phyloP scores from a whole-genome alignment of 2,113 vertebrate genomes.

The Catharus minimus region DNA sequence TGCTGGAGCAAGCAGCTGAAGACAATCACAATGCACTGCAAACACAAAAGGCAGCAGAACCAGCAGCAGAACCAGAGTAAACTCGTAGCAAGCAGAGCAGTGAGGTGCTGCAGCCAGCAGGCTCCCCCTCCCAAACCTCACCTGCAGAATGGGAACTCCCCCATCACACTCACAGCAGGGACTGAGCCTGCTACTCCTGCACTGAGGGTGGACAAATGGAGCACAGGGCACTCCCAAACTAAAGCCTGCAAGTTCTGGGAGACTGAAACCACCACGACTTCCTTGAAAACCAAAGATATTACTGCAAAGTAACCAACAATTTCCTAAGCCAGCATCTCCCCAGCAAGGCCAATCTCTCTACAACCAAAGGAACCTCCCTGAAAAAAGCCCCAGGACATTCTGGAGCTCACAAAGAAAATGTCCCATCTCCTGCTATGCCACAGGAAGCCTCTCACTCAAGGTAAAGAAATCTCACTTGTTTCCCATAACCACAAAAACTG shows the following conservation, averaged over 20 bases:
- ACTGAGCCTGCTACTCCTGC: background rate
- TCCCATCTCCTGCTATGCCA: background rate
- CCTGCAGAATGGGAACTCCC: rapidly evolving
- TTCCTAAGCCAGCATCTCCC: background rate
- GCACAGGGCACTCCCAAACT: background rate
- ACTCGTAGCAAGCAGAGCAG: background rate
- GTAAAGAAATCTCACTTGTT: background rate
- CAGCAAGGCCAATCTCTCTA: background rate
- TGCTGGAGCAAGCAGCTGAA: background rate
- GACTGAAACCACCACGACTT: background rate
- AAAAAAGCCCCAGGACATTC: background rate
- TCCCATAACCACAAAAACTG: background rate
- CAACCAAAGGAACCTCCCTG: background rate
- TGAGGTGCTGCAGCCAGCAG: background rate
- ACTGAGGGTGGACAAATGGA: rapidly evolving
- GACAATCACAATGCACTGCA: rapidly evolving
- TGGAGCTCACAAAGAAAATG: background rate
- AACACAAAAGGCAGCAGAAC: background rate
- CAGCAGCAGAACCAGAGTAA: background rate
- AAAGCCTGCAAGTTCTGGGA: background rate
- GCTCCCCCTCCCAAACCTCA: background rate
- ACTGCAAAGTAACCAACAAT: background rate
- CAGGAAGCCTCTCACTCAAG: background rate
- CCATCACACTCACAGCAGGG: rapidly evolving
- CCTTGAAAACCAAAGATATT: background rate